Evolutionary conservation across 2,888 invertebrate species (phyloP).

Genomic region (Oeneis ivallda): DNA sequence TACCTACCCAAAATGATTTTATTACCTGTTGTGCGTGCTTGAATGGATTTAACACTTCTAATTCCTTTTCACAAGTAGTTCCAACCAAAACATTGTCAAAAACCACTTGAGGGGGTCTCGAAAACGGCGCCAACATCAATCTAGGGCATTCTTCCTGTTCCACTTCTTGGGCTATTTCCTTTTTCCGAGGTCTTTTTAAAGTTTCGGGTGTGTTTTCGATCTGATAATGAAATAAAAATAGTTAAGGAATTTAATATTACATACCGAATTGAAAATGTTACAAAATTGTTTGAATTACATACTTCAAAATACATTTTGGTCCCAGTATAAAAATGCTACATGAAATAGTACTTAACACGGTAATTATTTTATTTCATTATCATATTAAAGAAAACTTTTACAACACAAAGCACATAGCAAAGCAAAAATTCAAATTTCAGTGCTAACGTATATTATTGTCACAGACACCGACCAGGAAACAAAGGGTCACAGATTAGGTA

Average conservation of each 20-base stretch:
- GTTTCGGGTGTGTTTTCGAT: constrained; percentile 77
- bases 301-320: constrained; percentile 21
- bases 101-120: constrained; percentile 84
- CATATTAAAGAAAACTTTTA: no score
- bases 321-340: neutral
- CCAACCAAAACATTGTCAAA: constrained; percentile 85
- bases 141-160: constrained; percentile 74
- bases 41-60: constrained; percentile 83
- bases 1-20: no score
- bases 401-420: no score
- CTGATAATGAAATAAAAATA: constrained; percentile 48
- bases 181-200: constrained; percentile 59
- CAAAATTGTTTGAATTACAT: neutral
- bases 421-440: no score
- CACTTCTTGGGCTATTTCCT: constrained; percentile 54
- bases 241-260: neutral
- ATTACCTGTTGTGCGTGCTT: constrained; percentile 69
- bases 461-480: no score
- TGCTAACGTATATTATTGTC: no score
- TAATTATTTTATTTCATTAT: neutral
- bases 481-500: no score
- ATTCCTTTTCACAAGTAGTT: constrained; percentile 72
- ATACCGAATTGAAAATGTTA: no score
- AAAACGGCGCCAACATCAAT: constrained; percentile 85
- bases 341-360: neutral